Evolutionary conservation across 2,797 vertebrate species (phyloP), one percentile per base, ranked within the genome.

Genomic region (Notolepis coatsorum): DNA sequence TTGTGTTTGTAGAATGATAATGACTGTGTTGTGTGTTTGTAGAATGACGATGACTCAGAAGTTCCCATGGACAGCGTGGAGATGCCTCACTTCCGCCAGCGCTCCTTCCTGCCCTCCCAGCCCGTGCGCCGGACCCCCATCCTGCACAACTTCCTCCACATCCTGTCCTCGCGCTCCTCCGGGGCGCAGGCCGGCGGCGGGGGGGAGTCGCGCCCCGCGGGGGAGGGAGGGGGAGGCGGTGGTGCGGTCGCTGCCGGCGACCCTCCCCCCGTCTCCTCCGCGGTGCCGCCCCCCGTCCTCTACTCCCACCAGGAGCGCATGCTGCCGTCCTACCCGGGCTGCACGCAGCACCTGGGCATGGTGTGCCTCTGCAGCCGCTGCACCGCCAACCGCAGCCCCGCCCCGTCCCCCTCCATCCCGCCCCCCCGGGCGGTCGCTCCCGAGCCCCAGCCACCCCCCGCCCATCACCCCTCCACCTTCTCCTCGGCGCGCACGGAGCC

Each of bases 81-180:
- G 91, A 92, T 98, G 91, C 93, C 96, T 6, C 95, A 97, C 78
- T 99, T 97, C 75, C 95, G 97, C 2, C 98, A 99, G 84, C 97
- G 97, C 0, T 95, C 97, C 49, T 95, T 99, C 75, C 90, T 98
- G 74, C 97, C 96, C 0, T 96, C 97, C 21, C 98, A 98, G 64
- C 98, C 97, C 0, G 96, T 99, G 60, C 96, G 98, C 25, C 96
- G 98, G 65, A 98, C 98, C 0, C 98, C 98, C 45, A 96, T 99
- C 70, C 95, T 99, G 49, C 98, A 99, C 92, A 99, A 99, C 91
- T 99, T 99, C 90, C 94, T 99, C 75, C 98, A 99, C 91, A 99
- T 99, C 92, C 87, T 99, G 85, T 98, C 97, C 13, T 99, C 96
- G 13, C 97, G 97, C 73, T 96, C 95, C 15, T 95, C 96, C 0